Conservation (phyloP, 2,888 invertebrate genomes). For the Anticlea derivata region DNA sequence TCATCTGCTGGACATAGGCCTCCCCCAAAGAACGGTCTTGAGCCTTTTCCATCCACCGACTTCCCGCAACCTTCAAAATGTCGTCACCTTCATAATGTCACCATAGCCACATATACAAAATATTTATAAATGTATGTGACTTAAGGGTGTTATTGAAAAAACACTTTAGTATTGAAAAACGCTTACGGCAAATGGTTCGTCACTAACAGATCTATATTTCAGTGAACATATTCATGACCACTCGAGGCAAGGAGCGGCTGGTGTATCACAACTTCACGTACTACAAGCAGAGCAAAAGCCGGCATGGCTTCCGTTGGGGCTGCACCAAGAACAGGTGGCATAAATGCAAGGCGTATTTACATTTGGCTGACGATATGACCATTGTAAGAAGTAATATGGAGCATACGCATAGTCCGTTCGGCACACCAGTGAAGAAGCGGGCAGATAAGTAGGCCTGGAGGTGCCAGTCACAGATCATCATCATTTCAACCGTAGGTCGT, state of each 20-base stretch:
- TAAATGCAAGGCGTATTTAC: conserved; percentile 71
- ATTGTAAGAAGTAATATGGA: conserved; percentile 73
- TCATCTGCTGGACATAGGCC: no score
- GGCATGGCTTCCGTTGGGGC: conserved; percentile 74
- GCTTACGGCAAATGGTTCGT: no score
- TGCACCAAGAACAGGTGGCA: conserved; percentile 80
- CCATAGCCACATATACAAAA: no score
- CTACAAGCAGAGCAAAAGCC: conserved; percentile 73
- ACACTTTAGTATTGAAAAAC: no score
- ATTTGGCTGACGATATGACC: conserved; percentile 71
- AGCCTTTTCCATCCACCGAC: no score
- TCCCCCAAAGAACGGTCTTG: no score
- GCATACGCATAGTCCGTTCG: conserved; percentile 67
- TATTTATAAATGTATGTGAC: no score
- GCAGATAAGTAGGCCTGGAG: background rate
- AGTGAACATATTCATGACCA: conserved; percentile 80
- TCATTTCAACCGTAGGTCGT: no score
- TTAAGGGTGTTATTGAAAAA: no score
- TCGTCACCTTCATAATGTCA: no score
- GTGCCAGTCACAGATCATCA: no score
- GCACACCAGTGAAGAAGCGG: conserved; percentile 25
- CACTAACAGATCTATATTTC: conserved; percentile 47
- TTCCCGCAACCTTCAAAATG: no score
- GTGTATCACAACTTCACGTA: conserved; percentile 71
- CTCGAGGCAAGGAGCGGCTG: conserved; percentile 72